Conservation (phyloP, 92 coral and sea anemone genomes). For the Epizoanthus stellaris region DNA sequence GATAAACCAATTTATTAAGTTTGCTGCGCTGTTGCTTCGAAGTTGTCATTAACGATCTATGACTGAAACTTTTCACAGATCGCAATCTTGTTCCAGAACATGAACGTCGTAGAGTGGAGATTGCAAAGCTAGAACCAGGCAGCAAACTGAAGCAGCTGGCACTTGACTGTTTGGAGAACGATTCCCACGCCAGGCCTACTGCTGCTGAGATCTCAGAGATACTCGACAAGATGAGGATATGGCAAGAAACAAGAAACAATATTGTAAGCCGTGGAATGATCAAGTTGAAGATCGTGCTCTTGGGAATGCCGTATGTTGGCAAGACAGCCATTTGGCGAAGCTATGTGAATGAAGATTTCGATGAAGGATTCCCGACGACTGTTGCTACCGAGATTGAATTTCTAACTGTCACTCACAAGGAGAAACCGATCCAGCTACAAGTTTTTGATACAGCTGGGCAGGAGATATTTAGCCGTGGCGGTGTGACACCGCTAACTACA, state of each 20-base stretch:
- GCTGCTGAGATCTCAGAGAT: constrained; percentile 25
- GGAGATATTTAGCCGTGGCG: neutral
- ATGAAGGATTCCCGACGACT: neutral
- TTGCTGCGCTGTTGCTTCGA: too few species aligned
- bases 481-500: neutral
- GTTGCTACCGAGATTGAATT: neutral
- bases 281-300: constrained; percentile 6
- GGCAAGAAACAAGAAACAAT: constrained; percentile 43
- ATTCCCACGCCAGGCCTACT: constrained; percentile 49
- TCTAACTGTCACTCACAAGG: neutral
- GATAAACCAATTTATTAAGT: too few species aligned
- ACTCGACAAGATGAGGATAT: constrained; percentile 41
- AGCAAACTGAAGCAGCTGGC: constrained; percentile 40
- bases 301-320: constrained; percentile 55
- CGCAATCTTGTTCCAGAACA: constrained; percentile 53
- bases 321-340: constrained; percentile 48
- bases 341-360: constrained; percentile 3
- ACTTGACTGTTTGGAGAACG: constrained; percentile 60
- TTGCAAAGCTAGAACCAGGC: constrained; percentile 43
- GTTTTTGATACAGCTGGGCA: constrained; percentile 23
- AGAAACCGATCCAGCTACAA: neutral
- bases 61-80: constrained; percentile 24
- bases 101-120: constrained; percentile 49
- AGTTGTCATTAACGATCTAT: too few species aligned
- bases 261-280: neutral